These are phyloP conservation scores for Cladopsammia gracilis DNA, from an alignment of 64 coral and sea anemone genomes.

Conservation along the genomic window DNA sequence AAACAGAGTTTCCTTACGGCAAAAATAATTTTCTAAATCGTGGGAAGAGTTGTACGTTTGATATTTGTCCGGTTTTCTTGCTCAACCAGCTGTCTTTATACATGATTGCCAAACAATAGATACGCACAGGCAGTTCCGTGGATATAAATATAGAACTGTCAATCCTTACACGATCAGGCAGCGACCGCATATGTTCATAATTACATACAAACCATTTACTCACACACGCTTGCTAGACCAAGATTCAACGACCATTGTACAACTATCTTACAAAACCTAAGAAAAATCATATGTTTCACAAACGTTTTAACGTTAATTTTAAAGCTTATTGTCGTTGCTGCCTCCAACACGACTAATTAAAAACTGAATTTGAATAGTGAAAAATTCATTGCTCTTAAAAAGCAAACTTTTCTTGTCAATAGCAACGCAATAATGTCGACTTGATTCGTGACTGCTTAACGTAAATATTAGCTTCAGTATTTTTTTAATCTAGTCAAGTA, in stretches of 20 bases:
- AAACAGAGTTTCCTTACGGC: neutral
- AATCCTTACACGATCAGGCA: neutral
- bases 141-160: conserved; percentile 13
- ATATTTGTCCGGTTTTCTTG: neutral
- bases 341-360: neutral
- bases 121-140: neutral
- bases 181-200: neutral
- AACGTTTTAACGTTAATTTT: neutral
- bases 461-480: neutral
- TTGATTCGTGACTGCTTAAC: neutral
- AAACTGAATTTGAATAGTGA: conserved; percentile 4
- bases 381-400: neutral
- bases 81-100: conserved; percentile 6
- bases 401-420: neutral
- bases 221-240: no score
- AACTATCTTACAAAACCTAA: no score
- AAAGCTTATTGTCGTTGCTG: neutral
- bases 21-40: neutral
- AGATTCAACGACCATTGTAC: no score
- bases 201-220: neutral
- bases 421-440: neutral
- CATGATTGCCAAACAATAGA: neutral
- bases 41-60: neutral
- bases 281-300: no score
- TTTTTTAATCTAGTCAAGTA: neutral